These are phyloP conservation scores for Bugula neritina DNA, from an alignment of 2,888 invertebrate species.

Conservation along the genomic window DNA sequence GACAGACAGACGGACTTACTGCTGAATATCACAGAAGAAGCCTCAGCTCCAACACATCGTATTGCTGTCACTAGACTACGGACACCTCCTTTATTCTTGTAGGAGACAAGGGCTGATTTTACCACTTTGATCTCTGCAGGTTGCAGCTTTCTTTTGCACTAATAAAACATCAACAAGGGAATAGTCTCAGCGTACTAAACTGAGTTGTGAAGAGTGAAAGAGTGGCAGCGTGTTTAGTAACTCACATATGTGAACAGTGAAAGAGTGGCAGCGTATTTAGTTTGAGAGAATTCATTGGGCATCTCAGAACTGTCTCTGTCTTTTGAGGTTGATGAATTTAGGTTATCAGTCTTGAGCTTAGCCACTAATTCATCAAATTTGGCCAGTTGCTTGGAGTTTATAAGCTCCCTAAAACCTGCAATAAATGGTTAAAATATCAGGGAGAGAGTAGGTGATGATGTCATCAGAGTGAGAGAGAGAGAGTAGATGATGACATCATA, in stretches of 20 bases:
- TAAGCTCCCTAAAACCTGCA: conserved; percentile 6
- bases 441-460: too few relatives aligned
- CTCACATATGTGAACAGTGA: not conserved
- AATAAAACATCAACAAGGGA: too few relatives aligned
- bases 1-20: not conserved
- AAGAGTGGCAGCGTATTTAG: conserved; percentile 6
- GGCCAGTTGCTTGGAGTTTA: not conserved
- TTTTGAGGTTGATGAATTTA: not conserved
- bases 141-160: conserved; percentile 8
- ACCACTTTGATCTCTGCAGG: not conserved
- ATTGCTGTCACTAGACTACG: not conserved
- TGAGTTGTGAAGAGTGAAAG: not conserved
- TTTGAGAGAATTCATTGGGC: not conserved
- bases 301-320: not conserved
- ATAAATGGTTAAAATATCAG: not conserved
- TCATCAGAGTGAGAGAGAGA: too few relatives aligned
- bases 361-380: not conserved
- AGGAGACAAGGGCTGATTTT: not conserved
- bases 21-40: not conserved
- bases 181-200: too few relatives aligned
- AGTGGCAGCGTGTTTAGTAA: not conserved
- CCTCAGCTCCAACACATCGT: not conserved
- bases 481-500: too few relatives aligned
- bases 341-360: not conserved
- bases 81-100: conserved; percentile 8